Conservation (phyloP, 2,113 vertebrate species). For the Leuciscus idus region DNA sequence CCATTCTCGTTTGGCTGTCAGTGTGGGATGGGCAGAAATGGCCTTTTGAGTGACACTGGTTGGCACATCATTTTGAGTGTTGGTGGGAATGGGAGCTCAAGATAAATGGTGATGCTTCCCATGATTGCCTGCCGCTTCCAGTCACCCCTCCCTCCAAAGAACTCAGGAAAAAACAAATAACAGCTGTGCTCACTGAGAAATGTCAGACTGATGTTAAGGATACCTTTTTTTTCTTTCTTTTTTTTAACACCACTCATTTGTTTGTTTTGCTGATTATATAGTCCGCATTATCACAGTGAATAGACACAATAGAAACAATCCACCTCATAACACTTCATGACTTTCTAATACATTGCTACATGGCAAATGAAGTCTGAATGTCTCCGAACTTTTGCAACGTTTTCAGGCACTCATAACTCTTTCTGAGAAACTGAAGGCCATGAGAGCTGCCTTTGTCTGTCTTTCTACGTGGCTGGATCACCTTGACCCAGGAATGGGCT, state of each 20-base stretch:
- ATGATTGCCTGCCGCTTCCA: slow-evolving; percentile 58
- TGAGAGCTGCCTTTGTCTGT: background rate
- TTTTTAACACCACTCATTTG: background rate
- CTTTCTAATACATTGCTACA: background rate
- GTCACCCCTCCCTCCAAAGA: background rate
- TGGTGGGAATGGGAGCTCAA: slow-evolving; percentile 65
- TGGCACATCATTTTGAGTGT: slow-evolving; percentile 68
- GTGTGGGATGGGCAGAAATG: slow-evolving; percentile 70
- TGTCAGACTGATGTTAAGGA: slow-evolving; percentile 40
- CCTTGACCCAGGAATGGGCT: slow-evolving; percentile 52
- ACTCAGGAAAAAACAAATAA: slow-evolving; percentile 59
- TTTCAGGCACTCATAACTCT: background rate
- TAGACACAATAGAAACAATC: background rate
- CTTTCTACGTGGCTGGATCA: background rate
- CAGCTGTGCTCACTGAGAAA: slow-evolving; percentile 44
- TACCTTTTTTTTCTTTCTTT: background rate
- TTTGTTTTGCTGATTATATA: slow-evolving; percentile 26
- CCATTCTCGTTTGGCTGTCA: slow-evolving; percentile 9
- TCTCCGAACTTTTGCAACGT: background rate
- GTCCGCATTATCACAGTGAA: background rate
- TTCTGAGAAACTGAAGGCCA: background rate
- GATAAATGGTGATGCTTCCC: slow-evolving; percentile 70
- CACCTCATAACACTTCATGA: background rate
- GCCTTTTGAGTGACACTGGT: slow-evolving; percentile 75
- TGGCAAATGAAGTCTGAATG: background rate